A percentile compares a stretch with the other conserved stretches of the same genome.
phyloP scores from a whole-genome alignment of 2,888 invertebrate genomes.

The Oegoconia quadripuncta region DNA sequence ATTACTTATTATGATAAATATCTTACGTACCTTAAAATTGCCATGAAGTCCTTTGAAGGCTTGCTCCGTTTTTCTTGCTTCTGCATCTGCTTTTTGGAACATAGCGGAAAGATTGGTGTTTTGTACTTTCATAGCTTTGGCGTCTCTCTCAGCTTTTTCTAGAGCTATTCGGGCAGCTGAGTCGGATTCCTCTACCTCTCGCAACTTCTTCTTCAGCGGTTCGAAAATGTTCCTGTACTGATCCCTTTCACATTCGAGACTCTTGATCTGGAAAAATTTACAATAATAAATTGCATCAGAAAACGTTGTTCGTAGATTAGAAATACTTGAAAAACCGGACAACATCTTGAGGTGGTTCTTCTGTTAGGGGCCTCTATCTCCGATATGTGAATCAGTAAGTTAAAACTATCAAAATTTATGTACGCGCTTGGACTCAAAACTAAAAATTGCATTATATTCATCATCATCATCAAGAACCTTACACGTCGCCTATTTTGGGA shows the following conservation, averaged over 20 bases:
- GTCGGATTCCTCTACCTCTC: slow-evolving; percentile 79
- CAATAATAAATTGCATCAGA: background rate
- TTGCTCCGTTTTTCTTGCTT: slow-evolving; percentile 70
- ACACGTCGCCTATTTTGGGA: too few species aligned
- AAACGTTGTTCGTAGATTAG: background rate
- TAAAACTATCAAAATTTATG: too few species aligned
- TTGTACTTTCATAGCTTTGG: slow-evolving; percentile 65
- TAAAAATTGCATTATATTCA: too few species aligned
- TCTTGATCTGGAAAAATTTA: slow-evolving; percentile 41
- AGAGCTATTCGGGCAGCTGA: slow-evolving; percentile 73
- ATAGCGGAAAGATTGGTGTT: slow-evolving; percentile 66
- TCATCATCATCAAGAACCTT: too few species aligned
- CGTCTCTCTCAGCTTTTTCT: slow-evolving; percentile 77
- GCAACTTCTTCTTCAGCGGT: slow-evolving; percentile 73
- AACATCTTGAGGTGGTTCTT: too few species aligned
- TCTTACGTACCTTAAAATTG: slow-evolving; percentile 58
- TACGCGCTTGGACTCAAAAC: too few species aligned
- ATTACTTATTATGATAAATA: too few species aligned
- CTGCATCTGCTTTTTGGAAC: slow-evolving; percentile 65
- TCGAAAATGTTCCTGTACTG: slow-evolving; percentile 75
- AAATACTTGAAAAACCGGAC: too few species aligned
- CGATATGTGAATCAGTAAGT: too few species aligned
- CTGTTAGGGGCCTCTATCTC: too few species aligned
- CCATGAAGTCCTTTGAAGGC: slow-evolving; percentile 60
- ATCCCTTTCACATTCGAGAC: slow-evolving; percentile 58